phyloP scores from a whole-genome alignment of 2,113 vertebrate genomes.

The Aphyosemion australe region DNA sequence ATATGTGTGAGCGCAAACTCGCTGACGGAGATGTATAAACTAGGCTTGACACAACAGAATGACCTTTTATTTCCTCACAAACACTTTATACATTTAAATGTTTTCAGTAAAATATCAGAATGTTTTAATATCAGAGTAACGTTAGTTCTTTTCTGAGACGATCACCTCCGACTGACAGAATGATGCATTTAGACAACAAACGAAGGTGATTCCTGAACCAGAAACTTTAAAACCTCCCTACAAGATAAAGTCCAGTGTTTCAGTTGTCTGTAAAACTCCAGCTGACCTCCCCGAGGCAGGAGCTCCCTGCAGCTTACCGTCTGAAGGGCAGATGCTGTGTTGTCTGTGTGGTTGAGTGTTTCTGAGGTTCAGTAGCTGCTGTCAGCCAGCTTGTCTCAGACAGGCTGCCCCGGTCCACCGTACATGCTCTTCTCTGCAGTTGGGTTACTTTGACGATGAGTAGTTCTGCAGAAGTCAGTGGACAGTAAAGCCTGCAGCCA shows the following conservation, averaged over 20 bases:
- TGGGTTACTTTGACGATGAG: conserved; percentile 98
- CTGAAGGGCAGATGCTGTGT: conserved; percentile 40
- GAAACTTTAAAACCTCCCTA: too few species aligned
- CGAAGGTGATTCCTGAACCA: too few species aligned
- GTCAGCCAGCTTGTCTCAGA: conserved; percentile 78
- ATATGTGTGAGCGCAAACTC: too few species aligned
- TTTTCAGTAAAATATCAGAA: too few species aligned
- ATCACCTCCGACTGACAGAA: not conserved
- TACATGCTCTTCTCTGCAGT: conserved; percentile 97
- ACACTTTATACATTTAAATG: too few species aligned
- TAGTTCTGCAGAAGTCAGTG: conserved; percentile 99
- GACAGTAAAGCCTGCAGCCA: conserved; percentile 99
- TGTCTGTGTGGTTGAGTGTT: conserved; percentile 55
- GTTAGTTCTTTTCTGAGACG: too few species aligned
- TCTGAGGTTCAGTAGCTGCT: conserved; percentile 75
- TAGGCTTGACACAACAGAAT: too few species aligned
- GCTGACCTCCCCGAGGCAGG: conserved; percentile 13
- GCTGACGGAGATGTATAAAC: too few species aligned
- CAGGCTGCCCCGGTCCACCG: conserved; percentile 80
- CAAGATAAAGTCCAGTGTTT: too few species aligned
- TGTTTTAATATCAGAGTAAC: too few species aligned
- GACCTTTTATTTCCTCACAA: too few species aligned
- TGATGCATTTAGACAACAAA: not conserved
- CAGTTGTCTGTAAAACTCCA: too few species aligned
- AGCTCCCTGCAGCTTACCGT: conserved; percentile 23